Evolutionary conservation across 2,888 invertebrate genomes (phyloP).

Genomic region (Lymantria dispar): DNA sequence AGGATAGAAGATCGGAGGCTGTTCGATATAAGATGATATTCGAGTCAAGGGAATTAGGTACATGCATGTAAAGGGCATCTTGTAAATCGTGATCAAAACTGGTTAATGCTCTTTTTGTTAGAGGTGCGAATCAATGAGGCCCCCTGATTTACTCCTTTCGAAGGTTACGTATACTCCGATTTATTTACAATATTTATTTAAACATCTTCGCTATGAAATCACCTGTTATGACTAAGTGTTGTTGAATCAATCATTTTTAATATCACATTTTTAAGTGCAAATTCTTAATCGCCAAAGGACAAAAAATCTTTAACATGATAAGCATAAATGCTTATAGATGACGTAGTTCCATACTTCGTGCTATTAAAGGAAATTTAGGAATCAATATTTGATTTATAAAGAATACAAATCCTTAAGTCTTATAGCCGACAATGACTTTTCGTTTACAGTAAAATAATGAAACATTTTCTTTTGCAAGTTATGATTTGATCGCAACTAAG

Average conservation of each 20-base stretch:
- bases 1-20: conserved; percentile 22
- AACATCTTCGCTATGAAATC: neutral
- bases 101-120: conserved; percentile 23
- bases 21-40: conserved; percentile 20
- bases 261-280: no score
- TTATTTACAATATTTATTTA: neutral
- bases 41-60: conserved; percentile 29
- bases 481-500: no score
- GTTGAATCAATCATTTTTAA: neutral
- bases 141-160: conserved; percentile 9
- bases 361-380: no score
- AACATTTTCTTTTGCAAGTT: no score
- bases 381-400: no score
- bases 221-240: neutral
- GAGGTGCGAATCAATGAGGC: conserved; percentile 25
- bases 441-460: no score
- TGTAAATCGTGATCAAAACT: conserved; percentile 12
- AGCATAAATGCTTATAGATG: no score
- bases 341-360: no score
- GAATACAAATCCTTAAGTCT: no score
- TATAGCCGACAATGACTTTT: no score
- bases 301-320: no score
- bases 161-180: conserved; percentile 13
- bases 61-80: conserved; percentile 24
- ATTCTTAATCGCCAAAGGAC: no score